Conservation (phyloP, 1,140 invertebrate genomes). For the Nymphalis io region DNA sequence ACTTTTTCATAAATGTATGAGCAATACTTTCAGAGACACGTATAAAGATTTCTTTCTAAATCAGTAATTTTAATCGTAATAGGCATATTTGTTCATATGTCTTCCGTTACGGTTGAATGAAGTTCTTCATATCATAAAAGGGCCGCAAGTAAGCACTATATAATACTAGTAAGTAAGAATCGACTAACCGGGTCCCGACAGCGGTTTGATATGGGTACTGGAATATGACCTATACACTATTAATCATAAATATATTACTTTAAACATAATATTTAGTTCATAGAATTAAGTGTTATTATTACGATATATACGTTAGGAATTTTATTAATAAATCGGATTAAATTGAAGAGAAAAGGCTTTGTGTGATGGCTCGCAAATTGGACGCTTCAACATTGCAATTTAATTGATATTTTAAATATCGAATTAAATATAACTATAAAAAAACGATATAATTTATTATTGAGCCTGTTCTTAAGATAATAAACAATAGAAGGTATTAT, state of each 20-base stretch:
- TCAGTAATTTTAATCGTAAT: too few relatives aligned
- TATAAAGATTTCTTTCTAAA: too few relatives aligned
- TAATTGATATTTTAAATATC: too few relatives aligned
- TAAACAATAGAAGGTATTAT: not conserved
- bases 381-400: not conserved
- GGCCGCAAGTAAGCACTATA: slow-evolving; percentile 20
- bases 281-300: slow-evolving; percentile 20
- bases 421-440: too few relatives aligned
- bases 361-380: not conserved
- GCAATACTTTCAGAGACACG: too few relatives aligned
- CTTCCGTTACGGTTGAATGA: not conserved
- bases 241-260: slow-evolving; percentile 35
- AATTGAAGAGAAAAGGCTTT: slow-evolving; percentile 18
- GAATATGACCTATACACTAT: slow-evolving; percentile 29
- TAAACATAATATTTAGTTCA: not conserved
- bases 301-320: slow-evolving; percentile 31
- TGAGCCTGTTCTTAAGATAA: not conserved
- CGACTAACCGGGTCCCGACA: slow-evolving; percentile 32
- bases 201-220: slow-evolving; percentile 44
- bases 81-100: too few relatives aligned
- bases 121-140: slow-evolving; percentile 20
- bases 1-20: too few relatives aligned
- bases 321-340: slow-evolving; percentile 29
- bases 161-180: slow-evolving; percentile 26
- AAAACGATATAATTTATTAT: too few relatives aligned